Evolutionary conservation across 2,888 invertebrate genomes (phyloP), one percentile per base, ranked within the genome.

Genomic region (Eilema sororculum): DNA sequence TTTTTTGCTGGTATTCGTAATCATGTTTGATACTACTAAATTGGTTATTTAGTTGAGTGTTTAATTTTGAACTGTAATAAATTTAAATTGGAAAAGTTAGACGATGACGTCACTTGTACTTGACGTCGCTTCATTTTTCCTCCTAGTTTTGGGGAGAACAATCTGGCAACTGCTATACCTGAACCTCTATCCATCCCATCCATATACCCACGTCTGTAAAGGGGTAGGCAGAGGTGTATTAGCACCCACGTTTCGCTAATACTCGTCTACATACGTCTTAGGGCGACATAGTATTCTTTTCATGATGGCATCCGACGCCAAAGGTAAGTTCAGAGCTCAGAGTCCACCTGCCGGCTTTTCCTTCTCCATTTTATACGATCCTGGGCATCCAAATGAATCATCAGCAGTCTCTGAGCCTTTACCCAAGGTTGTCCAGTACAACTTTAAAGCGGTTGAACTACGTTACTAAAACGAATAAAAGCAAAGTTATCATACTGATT

Each of bases 1-100:
- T 66, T 66, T 63, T 59, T 65, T 37, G 30, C 33, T 59, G 33
- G 4, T 65, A 61, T 66, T 33, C 33, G 25, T n/a, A 61, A 33
- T 67, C 22, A 65, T 57, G 65, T 25, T 62, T 41, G 41, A 24
- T 6, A 25, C 25, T 41, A 16, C 16, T 37, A 62, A 37, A 62
- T 62, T 62, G 24, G 62, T 41, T 41, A 52, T 20, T 41, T 0
- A 24, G 9, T 62, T 62, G 24, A 37, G 13, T 24, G 6, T 20
- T 41, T 3, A 24, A 24, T 22, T 33, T 33, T 13, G 9, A 22
- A n/a, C 12, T 33, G n/a, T 65, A 46, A 46, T 46, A 46, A 46
- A 46, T 20, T 16, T 4, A 1, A 52, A n/a, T 41, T 41, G 16
- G 3, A 16, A 16, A 41, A 16, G 37, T 37, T 9, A 2, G n/a